Conservation (phyloP, 2,797 vertebrate genomes). For the Lagorchestes hirsutus region DNA sequence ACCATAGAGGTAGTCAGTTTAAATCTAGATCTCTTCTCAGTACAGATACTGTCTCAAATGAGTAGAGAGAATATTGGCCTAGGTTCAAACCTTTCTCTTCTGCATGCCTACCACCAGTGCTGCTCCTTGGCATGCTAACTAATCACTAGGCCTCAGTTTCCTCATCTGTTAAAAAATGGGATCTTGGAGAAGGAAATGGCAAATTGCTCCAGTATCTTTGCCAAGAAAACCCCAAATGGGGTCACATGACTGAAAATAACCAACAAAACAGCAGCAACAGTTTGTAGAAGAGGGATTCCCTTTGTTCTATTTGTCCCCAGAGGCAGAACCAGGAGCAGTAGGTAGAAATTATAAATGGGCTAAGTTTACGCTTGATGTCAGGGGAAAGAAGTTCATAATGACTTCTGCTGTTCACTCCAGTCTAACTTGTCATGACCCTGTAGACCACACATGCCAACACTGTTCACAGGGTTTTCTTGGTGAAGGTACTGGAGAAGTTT, state of each 20-base stretch:
- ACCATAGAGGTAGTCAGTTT: neutral
- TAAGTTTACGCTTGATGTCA: neutral
- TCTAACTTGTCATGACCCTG: neutral
- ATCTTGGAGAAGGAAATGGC: neutral
- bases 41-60: neutral
- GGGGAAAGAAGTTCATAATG: neutral
- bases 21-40: neutral
- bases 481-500: neutral
- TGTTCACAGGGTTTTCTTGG: neutral
- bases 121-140: neutral
- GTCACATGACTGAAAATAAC: neutral
- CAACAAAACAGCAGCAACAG: neutral
- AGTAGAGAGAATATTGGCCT: neutral
- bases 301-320: neutral
- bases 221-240: neutral
- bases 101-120: neutral
- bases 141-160: neutral
- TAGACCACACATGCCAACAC: neutral
- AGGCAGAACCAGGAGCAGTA: neutral
- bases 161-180: neutral
- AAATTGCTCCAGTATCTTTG: neutral
- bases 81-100: neutral
- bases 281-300: neutral
- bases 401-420: neutral
- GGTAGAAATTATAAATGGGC: neutral